phyloP scores from a whole-genome alignment of 2,113 vertebrate genomes.

The Xerus inauris region DNA sequence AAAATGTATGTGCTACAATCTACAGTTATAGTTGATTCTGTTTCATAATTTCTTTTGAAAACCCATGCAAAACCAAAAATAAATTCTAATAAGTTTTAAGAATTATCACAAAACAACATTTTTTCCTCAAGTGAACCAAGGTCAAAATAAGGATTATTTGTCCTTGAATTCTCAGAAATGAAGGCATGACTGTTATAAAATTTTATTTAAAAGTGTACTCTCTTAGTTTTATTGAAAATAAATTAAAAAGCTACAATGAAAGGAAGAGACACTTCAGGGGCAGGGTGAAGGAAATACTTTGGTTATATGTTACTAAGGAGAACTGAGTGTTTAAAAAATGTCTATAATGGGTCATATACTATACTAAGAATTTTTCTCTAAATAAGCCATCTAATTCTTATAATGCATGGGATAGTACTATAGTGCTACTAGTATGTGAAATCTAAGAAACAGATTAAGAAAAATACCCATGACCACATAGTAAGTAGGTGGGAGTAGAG shows the following conservation, averaged over 20 bases:
- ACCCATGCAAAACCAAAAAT: background rate
- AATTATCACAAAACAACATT: background rate
- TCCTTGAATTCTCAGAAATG: conserved; percentile 5
- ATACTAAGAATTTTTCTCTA: background rate
- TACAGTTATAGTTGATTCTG: background rate
- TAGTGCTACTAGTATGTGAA: background rate
- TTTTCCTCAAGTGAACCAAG: background rate
- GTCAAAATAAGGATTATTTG: background rate
- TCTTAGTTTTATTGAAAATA: conserved; percentile 29
- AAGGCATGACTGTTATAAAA: background rate
- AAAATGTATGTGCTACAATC: background rate
- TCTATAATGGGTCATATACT: background rate
- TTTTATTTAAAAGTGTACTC: background rate
- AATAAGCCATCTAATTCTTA: background rate
- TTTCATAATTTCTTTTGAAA: background rate
- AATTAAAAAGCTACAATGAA: background rate
- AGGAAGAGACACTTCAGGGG: background rate
- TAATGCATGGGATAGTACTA: background rate
- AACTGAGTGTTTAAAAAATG: background rate
- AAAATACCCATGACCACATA: background rate
- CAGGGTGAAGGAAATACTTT: background rate
- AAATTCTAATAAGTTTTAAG: background rate
- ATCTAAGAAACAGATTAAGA: background rate
- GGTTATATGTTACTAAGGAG: background rate
- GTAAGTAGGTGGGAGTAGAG: background rate